Evolutionary conservation across 2,888 invertebrate genomes (phyloP).

Genomic region (Ashinkailepas kermadecensis): DNA sequence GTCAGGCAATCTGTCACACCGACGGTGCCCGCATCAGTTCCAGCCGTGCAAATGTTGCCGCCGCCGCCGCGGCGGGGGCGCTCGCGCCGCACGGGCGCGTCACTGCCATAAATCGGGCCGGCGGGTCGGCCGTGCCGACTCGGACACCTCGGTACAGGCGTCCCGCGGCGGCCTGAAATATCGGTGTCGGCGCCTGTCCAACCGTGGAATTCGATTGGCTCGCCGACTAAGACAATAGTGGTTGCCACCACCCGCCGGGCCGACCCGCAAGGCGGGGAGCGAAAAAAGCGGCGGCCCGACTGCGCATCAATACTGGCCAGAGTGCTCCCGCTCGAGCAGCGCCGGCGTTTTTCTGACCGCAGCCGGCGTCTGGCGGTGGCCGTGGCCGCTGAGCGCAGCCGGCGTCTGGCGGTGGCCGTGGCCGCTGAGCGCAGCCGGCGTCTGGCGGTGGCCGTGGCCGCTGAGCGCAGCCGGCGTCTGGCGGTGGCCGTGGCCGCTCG

Average conservation of each 20-base stretch:
- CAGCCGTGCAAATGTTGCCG: slow-evolving; percentile 11
- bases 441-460: background rate
- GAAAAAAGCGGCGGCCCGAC: background rate
- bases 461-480: background rate
- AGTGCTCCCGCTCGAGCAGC: no score
- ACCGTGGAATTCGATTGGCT: slow-evolving; percentile 11
- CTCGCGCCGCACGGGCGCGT: background rate
- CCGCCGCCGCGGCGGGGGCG: background rate
- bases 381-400: no score
- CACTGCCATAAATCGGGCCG: background rate
- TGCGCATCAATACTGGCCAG: no score
- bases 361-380: background rate
- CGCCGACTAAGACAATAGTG: slow-evolving; percentile 21
- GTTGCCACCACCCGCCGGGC: background rate
- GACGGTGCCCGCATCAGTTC: background rate
- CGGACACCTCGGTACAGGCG: background rate
- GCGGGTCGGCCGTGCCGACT: background rate
- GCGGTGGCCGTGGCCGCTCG: no score
- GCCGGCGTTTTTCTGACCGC: no score
- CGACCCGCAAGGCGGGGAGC: background rate
- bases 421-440: background rate
- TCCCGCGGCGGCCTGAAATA: background rate
- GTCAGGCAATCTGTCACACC: background rate
- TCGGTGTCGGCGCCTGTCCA: background rate
- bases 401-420: background rate